Conservation (phyloP, 2,113 vertebrate species). For the Oncorhynchus tshawytscha region DNA sequence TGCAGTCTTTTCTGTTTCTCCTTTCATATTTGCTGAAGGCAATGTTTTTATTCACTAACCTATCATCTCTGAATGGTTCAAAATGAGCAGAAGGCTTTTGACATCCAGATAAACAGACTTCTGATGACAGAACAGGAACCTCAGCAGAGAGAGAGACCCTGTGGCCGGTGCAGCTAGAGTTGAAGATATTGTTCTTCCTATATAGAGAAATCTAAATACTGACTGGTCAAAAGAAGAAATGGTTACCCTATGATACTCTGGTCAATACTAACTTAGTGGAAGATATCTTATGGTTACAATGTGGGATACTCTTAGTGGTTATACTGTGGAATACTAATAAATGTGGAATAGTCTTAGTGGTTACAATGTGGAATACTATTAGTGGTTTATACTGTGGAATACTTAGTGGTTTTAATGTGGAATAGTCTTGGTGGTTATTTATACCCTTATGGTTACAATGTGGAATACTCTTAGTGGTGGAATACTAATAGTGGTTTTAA, state of each 20-base stretch:
- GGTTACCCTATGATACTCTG: too few species aligned
- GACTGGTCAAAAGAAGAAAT: background rate
- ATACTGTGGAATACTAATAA: too few species aligned
- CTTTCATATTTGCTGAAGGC: conserved; percentile 80
- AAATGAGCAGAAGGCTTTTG: conserved; percentile 77
- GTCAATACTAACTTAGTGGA: too few species aligned
- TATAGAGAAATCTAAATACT: conserved; percentile 16
- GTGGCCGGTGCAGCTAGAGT: conserved; percentile 18
- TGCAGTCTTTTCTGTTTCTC: conserved; percentile 74
- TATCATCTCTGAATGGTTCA: conserved; percentile 81
- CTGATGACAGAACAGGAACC: conserved; percentile 66
- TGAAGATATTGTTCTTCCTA: conserved; percentile 19
- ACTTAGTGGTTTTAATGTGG: too few species aligned
- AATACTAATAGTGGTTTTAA: too few species aligned
- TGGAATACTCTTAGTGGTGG: too few species aligned
- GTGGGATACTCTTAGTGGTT: too few species aligned
- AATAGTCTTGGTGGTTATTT: too few species aligned
- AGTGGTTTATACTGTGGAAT: too few species aligned
- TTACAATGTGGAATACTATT: too few species aligned
- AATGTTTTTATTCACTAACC: conserved; percentile 81
- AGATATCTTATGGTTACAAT: background rate
- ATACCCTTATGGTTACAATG: too few species aligned
- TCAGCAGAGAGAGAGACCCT: conserved; percentile 44
- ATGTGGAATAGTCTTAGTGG: too few species aligned
- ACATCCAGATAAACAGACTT: conserved; percentile 75